These are phyloP conservation scores for Trypoxylus dichotomus DNA, from an alignment of 1,140 invertebrate species.

Conservation along the genomic window DNA sequence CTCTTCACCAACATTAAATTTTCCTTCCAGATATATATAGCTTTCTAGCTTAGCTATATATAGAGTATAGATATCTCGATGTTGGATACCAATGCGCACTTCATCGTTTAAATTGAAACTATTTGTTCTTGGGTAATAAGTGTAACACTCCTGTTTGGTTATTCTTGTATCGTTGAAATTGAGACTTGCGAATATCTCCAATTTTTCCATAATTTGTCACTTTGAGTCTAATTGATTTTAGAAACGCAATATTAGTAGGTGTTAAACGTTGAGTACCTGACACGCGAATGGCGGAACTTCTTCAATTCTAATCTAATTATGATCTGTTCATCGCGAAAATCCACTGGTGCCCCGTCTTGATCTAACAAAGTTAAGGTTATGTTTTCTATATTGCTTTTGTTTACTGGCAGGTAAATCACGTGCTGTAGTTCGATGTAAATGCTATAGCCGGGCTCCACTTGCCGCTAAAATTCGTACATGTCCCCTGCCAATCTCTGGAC, in stretches of 20 bases:
- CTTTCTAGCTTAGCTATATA: background rate
- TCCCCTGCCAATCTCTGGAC: too few relatives aligned
- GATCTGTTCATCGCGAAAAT: conserved; percentile 40
- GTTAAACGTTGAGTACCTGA: background rate
- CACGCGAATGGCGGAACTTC: too few relatives aligned
- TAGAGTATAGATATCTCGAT: background rate
- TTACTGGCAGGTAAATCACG: conserved; percentile 36
- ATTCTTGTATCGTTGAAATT: background rate
- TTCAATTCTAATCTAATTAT: conserved; percentile 26
- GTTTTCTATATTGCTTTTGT: conserved; percentile 33
- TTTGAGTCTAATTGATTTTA: background rate
- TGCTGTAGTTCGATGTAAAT: conserved; percentile 36
- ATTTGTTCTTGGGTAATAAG: conserved; percentile 11
- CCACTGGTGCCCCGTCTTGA: conserved; percentile 37
- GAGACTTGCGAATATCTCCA: background rate
- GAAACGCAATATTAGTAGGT: background rate
- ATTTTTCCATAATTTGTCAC: conserved; percentile 14
- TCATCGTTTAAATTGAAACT: conserved; percentile 26
- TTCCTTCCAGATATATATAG: conserved; percentile 5
- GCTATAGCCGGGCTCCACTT: conserved; percentile 35
- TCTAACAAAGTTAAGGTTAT: too few relatives aligned
- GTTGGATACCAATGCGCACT: background rate
- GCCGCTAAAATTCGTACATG: conserved; percentile 36
- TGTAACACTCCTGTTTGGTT: conserved; percentile 1
- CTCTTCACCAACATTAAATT: background rate